Percentiles rank a stretch among this genome's conserved stretches.
These are phyloP conservation scores for Phymastichus coffea DNA, from an alignment of 1,140 invertebrate species.

Conservation along the genomic window DNA sequence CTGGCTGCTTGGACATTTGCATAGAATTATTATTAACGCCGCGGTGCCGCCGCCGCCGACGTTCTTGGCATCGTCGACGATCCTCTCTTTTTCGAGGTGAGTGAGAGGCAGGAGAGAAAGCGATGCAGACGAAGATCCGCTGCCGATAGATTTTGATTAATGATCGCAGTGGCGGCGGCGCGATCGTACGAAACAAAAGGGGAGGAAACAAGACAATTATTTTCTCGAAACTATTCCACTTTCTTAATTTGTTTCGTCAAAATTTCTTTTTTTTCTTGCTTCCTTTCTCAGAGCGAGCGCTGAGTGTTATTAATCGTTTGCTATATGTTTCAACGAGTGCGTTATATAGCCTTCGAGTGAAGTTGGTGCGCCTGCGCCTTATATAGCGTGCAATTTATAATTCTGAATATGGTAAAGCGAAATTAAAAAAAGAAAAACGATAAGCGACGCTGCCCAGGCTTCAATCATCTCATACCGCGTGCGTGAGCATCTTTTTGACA, in stretches of 20 bases:
- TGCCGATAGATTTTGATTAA: constrained; percentile 43
- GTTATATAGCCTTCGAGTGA: too few species aligned
- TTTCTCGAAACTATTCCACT: constrained; percentile 25
- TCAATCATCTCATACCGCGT: too few species aligned
- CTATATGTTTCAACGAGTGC: neutral
- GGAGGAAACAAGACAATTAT: constrained; percentile 23
- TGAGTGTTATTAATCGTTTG: constrained; percentile 5
- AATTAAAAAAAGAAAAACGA: too few species aligned
- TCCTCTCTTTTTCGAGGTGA: neutral
- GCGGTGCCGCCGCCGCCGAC: constrained; percentile 39
- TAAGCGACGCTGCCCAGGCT: too few species aligned
- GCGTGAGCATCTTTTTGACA: too few species aligned
- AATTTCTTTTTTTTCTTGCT: constrained; percentile 14
- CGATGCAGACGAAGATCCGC: constrained; percentile 3
- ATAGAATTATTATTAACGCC: constrained; percentile 53
- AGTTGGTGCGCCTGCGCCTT: too few species aligned
- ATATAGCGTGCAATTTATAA: too few species aligned
- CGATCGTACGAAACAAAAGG: constrained; percentile 12
- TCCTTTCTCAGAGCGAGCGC: neutral
- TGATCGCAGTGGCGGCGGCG: constrained; percentile 24
- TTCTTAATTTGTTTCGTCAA: constrained; percentile 28
- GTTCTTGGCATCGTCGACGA: constrained; percentile 36
- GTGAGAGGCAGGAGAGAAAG: neutral
- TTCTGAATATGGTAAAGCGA: too few species aligned
- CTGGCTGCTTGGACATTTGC: constrained; percentile 43